Percentiles rank a stretch among this genome's conserved stretches.
phyloP scores from a whole-genome alignment of 2,797 vertebrate genomes.

The Anguilla marmorata region DNA sequence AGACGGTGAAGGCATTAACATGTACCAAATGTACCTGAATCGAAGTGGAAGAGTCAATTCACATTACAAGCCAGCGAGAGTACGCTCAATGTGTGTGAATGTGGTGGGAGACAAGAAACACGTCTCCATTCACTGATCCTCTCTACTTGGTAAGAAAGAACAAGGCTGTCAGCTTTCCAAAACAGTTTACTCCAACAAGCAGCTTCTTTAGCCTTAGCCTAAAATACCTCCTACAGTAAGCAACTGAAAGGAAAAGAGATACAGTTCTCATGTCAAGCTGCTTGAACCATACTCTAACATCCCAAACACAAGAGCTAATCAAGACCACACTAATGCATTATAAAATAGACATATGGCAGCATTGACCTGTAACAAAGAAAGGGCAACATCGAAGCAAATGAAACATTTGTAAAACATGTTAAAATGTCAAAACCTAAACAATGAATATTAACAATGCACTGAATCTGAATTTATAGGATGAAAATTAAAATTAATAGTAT shows the following conservation, averaged over 20 bases:
- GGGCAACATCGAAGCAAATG: not conserved
- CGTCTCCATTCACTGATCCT: not conserved
- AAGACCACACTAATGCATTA: conserved; percentile 4
- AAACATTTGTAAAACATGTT: conserved; percentile 17
- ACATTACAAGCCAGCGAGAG: not conserved
- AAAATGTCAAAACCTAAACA: not conserved
- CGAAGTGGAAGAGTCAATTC: not conserved
- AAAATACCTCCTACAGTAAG: not conserved
- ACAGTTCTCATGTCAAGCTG: not conserved
- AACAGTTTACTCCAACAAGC: not conserved
- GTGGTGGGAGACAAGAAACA: not conserved
- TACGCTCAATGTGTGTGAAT: not conserved
- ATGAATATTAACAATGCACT: not conserved
- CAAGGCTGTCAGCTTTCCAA: not conserved
- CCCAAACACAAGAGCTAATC: not conserved
- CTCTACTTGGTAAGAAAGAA: not conserved
- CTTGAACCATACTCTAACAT: not conserved
- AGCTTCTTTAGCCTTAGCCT: not conserved
- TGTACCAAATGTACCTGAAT: not conserved
- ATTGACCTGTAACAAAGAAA: not conserved
- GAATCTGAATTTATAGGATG: not conserved
- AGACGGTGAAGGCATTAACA: not conserved
- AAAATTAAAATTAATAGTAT: not conserved
- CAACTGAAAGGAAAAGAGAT: not conserved
- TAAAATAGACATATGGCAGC: conserved; percentile 13